Evolutionary conservation across 2,888 invertebrate genomes (phyloP), one percentile per base, ranked within the genome.

Genomic region (Atrina japonica): DNA sequence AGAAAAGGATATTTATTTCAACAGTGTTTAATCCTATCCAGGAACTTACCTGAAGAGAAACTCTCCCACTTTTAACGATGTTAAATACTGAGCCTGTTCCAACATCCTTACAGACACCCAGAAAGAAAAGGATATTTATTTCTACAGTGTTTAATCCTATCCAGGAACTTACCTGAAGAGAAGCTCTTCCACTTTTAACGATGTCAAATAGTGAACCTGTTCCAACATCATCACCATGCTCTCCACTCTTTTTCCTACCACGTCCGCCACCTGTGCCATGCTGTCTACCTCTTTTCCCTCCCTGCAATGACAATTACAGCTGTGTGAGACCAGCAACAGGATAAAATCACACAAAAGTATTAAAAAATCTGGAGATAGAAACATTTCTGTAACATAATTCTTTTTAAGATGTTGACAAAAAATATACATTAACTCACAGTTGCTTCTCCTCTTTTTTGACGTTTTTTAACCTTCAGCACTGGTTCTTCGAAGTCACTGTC

Each of bases 141-240:
- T 41, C 41, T 41, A 41, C 14, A 14, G 9, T 11, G 9, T n/a
- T n/a, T 3, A 43, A 43, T 5, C 43, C 5, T 43, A 43, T 16
- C n/a, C n/a, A n/a, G n/a, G n/a, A n/a, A n/a, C 76, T 63, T 66
- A 89, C 90, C 78, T 88, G 88, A 30, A 89, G 73, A 11, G 90
- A 87, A 6, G 85, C 83, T 69, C 83, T 86, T 16, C 89, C 89
- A 49, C 82, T 80, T 68, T 86, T 87, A 30, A 90, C 89, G 35
- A 89, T 84, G 65, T 89, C 88, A 86, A 89, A 90, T 58, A 90
- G 74, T 65, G 86, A 86, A 18, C 87, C 86, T n/a, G 85, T 87
- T 11, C 80, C 82, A 47, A 77, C 72, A 18, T 81, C 82, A 16
- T 84, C 82, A 0, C 84, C 85, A 35, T 35, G 35, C 18, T 76